Evolutionary conservation across 1,140 invertebrate genomes (phyloP), one percentile per base, ranked within the genome.

Genomic region (Harlomillsia oculata): DNA sequence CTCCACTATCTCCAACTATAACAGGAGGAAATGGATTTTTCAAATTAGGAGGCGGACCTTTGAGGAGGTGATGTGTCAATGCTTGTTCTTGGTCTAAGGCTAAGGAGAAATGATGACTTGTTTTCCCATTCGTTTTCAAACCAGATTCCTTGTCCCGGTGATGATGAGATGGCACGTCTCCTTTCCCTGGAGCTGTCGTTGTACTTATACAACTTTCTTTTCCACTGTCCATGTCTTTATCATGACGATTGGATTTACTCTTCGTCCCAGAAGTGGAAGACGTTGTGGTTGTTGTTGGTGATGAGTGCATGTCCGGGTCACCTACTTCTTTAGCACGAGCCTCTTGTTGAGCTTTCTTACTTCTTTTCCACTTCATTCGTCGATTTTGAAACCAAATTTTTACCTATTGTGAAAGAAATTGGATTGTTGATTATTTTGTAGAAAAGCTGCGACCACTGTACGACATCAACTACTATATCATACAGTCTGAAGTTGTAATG

Each of bases 381-480:
- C 90, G 77, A 72, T 94, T 94, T 79, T 94, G 90, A 71, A 94
- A 94, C 90, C 90, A 94, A 60, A 94, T 94, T 77, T 94, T 94
- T 39, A 94, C 88, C 88, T 91, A 75, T 13, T 43, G 34, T 9
- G 16, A 53, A 14, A 13, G 11, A 16, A 52, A 18, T 3, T 16
- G 39, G 9, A 39, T 56, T 28, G 4, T 43, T 29, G 23, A 44
- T 52, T 44, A 23, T 41, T n/a, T n/a, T n/a, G n/a, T n/a, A n/a
- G n/a, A n/a, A n/a, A n/a, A n/a, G n/a, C n/a, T n/a, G n/a, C n/a
- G n/a, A n/a, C n/a, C n/a, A n/a, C n/a, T n/a, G n/a, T n/a, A n/a
- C n/a, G n/a, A n/a, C n/a, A n/a, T n/a, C n/a, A n/a, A n/a, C n/a
- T n/a, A n/a, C n/a, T n/a, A n/a, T n/a, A n/a, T n/a, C n/a, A n/a